These are phyloP conservation scores for Agrotis exclamationis DNA, from an alignment of 2,888 invertebrate species.

Conservation along the genomic window DNA sequence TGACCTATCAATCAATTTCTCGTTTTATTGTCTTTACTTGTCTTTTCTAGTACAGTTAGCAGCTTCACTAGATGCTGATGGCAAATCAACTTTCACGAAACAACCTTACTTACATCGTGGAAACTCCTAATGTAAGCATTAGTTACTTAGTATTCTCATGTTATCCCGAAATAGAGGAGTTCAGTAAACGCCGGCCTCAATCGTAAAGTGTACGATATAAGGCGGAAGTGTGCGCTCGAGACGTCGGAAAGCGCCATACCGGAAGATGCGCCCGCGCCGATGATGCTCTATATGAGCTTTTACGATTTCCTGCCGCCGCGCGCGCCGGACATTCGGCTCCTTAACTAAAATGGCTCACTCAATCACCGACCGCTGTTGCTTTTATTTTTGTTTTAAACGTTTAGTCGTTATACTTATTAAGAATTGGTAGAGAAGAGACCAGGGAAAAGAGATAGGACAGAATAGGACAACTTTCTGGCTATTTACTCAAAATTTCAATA, in stretches of 20 bases:
- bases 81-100: neutral
- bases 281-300: constrained; percentile 87
- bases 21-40: neutral
- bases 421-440: neutral
- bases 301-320: constrained; percentile 87
- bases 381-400: constrained; percentile 57
- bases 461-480: too few relatives aligned
- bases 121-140: constrained; percentile 10
- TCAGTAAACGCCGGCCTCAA: constrained; percentile 75
- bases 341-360: constrained; percentile 74
- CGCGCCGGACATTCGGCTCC: constrained; percentile 71
- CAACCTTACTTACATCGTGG: constrained; percentile 2
- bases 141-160: constrained; percentile 23
- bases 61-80: neutral
- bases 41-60: neutral
- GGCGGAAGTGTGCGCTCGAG: constrained; percentile 82
- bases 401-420: constrained; percentile 2
- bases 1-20: neutral
- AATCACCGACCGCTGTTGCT: constrained; percentile 67
- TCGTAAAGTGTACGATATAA: constrained; percentile 81
- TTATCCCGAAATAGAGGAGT: constrained; percentile 76
- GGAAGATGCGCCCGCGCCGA: constrained; percentile 85
- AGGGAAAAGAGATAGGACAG: neutral
- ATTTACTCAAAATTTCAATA: neutral
- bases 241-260: constrained; percentile 84